These are phyloP conservation scores for Gallirallus australis DNA, from an alignment of 2,797 vertebrate species.

Conservation along the genomic window DNA sequence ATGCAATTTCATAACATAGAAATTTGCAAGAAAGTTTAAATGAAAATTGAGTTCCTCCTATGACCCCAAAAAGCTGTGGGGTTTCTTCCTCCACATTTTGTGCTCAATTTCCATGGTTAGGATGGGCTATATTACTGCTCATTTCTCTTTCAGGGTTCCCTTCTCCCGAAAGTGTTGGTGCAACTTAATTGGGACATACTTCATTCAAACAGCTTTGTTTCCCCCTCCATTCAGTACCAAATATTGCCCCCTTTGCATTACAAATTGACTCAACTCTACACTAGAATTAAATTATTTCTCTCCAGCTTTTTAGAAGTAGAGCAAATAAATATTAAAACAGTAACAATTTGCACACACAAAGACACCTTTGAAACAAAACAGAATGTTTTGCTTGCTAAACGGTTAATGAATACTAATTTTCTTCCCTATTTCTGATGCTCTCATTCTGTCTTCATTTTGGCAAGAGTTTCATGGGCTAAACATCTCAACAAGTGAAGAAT, in stretches of 20 bases:
- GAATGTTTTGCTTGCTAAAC: neutral
- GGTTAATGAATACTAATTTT: conserved; percentile 25
- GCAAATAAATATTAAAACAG: neutral
- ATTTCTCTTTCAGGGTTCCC: neutral
- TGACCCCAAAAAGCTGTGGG: neutral
- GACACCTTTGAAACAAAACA: neutral
- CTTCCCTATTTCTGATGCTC: conserved; percentile 42
- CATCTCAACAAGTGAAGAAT: neutral
- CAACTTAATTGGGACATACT: neutral
- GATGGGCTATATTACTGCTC: neutral
- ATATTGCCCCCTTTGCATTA: neutral
- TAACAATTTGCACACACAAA: neutral
- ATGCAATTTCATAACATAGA: neutral
- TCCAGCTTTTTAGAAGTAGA: neutral
- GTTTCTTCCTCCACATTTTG: neutral
- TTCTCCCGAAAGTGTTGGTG: neutral
- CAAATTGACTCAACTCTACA: neutral
- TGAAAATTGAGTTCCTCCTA: neutral
- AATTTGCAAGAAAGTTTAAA: neutral
- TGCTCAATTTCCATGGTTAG: neutral
- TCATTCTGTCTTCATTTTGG: conserved; percentile 68
- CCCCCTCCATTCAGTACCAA: neutral
- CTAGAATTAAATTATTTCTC: neutral
- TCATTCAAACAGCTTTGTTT: neutral
- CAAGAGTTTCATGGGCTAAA: conserved; percentile 17